A percentile compares a stretch with the other conserved stretches of the same genome.
Conservation (phyloP, 2,888 invertebrate genomes). For the Drosophila monieri region DNA sequence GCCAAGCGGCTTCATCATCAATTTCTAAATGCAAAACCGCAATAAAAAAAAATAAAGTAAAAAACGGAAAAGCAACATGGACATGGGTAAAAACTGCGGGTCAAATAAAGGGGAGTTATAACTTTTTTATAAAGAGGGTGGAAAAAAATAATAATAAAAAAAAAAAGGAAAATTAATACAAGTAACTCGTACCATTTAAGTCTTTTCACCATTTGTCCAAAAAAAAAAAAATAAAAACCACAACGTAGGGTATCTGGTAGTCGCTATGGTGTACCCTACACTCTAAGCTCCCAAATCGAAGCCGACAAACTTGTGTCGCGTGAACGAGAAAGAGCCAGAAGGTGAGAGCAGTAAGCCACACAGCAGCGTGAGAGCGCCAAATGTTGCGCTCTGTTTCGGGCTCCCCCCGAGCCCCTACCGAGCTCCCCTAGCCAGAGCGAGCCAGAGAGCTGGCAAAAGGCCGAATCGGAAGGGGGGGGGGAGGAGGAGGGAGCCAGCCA, state of each 20-base stretch:
- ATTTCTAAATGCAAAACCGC: slow-evolving; percentile 77
- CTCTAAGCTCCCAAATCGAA: slow-evolving; percentile 19
- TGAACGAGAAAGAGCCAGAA: slow-evolving; percentile 25
- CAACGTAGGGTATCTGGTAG: slow-evolving; percentile 13
- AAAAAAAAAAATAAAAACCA: too few species aligned
- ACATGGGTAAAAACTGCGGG: slow-evolving; percentile 15
- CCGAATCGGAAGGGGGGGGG: background rate
- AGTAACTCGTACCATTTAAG: background rate
- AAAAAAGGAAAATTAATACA: background rate
- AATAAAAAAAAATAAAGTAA: slow-evolving; percentile 60
- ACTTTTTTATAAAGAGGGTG: background rate
- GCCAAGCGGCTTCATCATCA: slow-evolving; percentile 61
- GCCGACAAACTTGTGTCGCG: slow-evolving; percentile 35
- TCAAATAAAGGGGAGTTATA: background rate
- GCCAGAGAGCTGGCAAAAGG: slow-evolving; percentile 8
- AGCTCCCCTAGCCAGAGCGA: background rate
- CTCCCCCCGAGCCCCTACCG: background rate
- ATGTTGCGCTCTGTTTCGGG: slow-evolving; percentile 63
- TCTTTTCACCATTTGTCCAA: too few species aligned
- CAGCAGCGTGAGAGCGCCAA: slow-evolving; percentile 21
- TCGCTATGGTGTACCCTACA: slow-evolving; percentile 1
- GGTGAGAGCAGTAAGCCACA: slow-evolving; percentile 18
- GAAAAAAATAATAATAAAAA: background rate
- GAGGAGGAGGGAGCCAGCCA: slow-evolving; percentile 1
- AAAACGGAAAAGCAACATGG: slow-evolving; percentile 8